Percentiles rank a stretch among this genome's conserved stretches.
phyloP scores from a whole-genome alignment of 2,888 invertebrate species.

The Hemistola chrysoprasaria region DNA sequence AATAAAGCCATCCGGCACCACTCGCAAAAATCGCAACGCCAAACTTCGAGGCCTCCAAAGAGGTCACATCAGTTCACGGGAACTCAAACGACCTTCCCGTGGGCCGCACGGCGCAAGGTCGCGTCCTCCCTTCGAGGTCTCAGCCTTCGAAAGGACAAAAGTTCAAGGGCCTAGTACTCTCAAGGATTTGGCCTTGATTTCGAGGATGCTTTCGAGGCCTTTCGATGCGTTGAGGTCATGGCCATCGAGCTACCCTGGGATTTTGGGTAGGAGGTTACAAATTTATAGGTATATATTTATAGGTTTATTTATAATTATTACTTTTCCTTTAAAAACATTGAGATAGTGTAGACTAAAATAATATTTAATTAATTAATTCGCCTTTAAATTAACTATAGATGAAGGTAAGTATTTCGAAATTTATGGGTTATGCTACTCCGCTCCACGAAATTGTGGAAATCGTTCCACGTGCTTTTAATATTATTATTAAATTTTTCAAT shows the following conservation, averaged over 20 bases:
- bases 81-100: constrained; percentile 4
- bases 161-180: constrained; percentile 8
- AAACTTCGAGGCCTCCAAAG: constrained; percentile 4
- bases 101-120: constrained; percentile 3
- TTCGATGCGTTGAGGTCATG: constrained; percentile 12
- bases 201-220: constrained; percentile 1
- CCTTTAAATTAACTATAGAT: too few species aligned
- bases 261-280: constrained; percentile 7
- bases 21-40: too few species aligned
- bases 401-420: too few species aligned
- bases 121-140: constrained; percentile 1
- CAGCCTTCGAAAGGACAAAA: constrained; percentile 7
- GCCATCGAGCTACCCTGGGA: background rate
- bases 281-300: background rate
- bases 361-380: too few species aligned
- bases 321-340: too few species aligned
- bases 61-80: constrained; percentile 9
- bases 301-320: too few species aligned
- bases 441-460: too few species aligned
- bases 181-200: constrained; percentile 2
- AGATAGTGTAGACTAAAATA: too few species aligned
- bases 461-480: too few species aligned
- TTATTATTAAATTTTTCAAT: too few species aligned
- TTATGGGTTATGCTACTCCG: too few species aligned
- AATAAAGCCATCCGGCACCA: too few species aligned